These are phyloP conservation scores for Epinotia brunnichana DNA, from an alignment of 2,888 invertebrate genomes.

Conservation along the genomic window DNA sequence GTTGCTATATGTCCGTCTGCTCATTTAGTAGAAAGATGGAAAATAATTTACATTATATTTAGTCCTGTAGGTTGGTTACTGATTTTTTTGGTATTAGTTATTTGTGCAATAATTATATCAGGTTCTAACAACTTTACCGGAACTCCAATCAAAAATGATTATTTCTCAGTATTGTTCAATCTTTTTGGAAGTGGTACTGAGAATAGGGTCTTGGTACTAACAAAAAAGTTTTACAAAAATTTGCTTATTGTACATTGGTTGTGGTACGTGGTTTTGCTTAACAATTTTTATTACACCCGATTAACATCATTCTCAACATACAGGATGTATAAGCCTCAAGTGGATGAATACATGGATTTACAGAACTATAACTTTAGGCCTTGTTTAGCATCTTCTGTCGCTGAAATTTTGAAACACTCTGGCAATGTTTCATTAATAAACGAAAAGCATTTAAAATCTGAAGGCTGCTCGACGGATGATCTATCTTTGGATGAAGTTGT, in stretches of 20 bases:
- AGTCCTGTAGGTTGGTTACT: slow-evolving; percentile 32
- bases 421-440: slow-evolving; percentile 18
- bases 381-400: slow-evolving; percentile 33
- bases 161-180: slow-evolving; percentile 14
- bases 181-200: too few species aligned
- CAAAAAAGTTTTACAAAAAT: too few species aligned
- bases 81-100: slow-evolving; percentile 20
- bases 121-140: neutral
- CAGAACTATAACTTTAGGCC: slow-evolving; percentile 31
- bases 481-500: slow-evolving; percentile 30
- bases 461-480: slow-evolving; percentile 33
- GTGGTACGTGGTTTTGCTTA: slow-evolving; percentile 42
- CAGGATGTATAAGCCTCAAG: slow-evolving; percentile 21
- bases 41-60: too few species aligned
- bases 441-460: slow-evolving; percentile 20
- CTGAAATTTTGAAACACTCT: slow-evolving; percentile 11
- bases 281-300: slow-evolving; percentile 35
- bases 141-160: neutral
- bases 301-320: slow-evolving; percentile 40
- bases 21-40: too few species aligned
- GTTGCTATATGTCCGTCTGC: too few species aligned
- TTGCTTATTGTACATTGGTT: too few species aligned
- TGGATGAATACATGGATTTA: slow-evolving; percentile 20
- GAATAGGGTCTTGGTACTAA: too few species aligned
- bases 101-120: slow-evolving; percentile 20